Base-by-base conservation (phyloP, 2,888 invertebrate species). In the Drosophila fungiperda region DNA sequence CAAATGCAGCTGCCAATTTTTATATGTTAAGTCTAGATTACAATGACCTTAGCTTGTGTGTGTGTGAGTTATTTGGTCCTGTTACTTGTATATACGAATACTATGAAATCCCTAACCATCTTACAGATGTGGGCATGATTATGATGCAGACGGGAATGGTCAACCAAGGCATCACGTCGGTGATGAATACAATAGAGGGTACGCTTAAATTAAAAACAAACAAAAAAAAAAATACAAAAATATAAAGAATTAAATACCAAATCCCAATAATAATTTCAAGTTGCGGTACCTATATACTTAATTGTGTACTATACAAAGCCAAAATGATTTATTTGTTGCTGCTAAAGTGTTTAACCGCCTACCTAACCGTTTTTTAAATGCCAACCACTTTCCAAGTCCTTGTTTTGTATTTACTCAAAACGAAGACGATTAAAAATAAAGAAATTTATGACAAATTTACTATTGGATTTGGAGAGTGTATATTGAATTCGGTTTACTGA, bases 81-180 rank as follows among this genome's bases (percentile, higher is more conserved):
- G 32, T 57, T 49, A 52, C 42, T 65, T 76, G 76, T 68, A 73
- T 55, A 66, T 66, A 68, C 60, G 67, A 82, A 82, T 68, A 55
- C 55, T 55, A 62, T 76, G 64, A 79, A 83, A 78, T 68, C 62
- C 69, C 83, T 91, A 84, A 92, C 76, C 89, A 85, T 91, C 89
- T 93, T 93, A 89, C 97, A 97, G 97, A 97, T 97, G 97, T 97
- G 94, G 97, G 97, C 95, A 97, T 97, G 97, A 97, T 97, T 95
- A 97, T 97, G 97, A 97, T 97, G 97, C 97, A 97, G 96, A 96
- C 97, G 94, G 97, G 97, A 95, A 97, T 97, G 97, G 97, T 97
- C 96, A 97, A 97, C 96, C 96, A 97, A 95, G 96, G 95, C 94
- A 94, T 96, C 94, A 97, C 96, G 95, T 95, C 95, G 93, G 94